These are phyloP conservation scores for Lepeophtheirus salmonis DNA, from an alignment of 1,140 invertebrate genomes.

Conservation along the genomic window DNA sequence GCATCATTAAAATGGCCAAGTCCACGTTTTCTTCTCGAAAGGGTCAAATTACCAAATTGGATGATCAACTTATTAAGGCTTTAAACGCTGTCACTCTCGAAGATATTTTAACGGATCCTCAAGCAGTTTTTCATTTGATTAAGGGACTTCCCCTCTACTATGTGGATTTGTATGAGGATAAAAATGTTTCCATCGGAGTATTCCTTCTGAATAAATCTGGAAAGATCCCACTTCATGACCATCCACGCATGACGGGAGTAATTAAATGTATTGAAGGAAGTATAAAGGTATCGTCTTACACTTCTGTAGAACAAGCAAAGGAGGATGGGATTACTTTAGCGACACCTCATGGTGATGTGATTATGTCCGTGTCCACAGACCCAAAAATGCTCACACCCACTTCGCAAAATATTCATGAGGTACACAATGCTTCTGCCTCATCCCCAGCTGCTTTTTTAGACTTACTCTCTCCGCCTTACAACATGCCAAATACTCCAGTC, in stretches of 20 bases:
- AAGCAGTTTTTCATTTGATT: no score
- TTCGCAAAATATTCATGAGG: conserved; percentile 62
- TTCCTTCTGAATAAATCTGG: conserved; percentile 57
- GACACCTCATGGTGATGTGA: conserved; percentile 24
- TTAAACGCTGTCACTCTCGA: no score
- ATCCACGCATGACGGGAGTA: conserved; percentile 74
- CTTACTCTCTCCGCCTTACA: conserved; percentile 71
- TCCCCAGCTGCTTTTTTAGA: conserved; percentile 71
- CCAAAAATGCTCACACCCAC: conserved; percentile 48
- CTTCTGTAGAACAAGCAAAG: conserved; percentile 17
- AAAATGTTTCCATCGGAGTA: conserved; percentile 54
- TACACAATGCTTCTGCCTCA: conserved; percentile 35
- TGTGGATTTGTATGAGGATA: conserved; percentile 59
- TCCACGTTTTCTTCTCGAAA: no score
- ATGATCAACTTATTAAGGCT: no score
- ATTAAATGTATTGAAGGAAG: conserved; percentile 55
- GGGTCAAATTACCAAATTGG: no score
- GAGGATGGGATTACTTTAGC: conserved; percentile 12
- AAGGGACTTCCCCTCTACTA: conserved; percentile 45
- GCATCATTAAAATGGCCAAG: no score
- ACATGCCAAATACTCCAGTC: conserved; percentile 22
- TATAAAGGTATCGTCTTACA: conserved; percentile 43
- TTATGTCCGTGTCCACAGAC: background rate
- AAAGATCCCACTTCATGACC: conserved; percentile 68
- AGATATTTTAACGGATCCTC: no score